These are phyloP conservation scores for Drosophila nebulosa DNA, from an alignment of 1,140 invertebrate species.

Conservation along the genomic window DNA sequence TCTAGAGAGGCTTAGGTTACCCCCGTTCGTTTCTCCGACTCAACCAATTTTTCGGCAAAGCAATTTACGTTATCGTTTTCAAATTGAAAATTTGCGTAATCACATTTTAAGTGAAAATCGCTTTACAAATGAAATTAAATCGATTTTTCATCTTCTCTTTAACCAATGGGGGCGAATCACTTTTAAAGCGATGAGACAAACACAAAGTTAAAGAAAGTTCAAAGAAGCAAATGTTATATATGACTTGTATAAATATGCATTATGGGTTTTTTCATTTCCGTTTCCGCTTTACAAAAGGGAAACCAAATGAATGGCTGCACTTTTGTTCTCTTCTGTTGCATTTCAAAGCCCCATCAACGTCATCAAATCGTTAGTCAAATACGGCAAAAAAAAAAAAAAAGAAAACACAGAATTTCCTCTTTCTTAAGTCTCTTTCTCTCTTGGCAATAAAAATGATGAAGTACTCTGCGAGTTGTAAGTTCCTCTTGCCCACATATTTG, in stretches of 20 bases:
- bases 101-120: slow-evolving; percentile 77
- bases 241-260: slow-evolving; percentile 49
- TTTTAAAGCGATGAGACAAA: slow-evolving; percentile 34
- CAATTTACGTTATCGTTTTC: slow-evolving; percentile 76
- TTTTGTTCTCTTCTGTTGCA: slow-evolving; percentile 36
- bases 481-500: slow-evolving; percentile 22
- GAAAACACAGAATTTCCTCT: slow-evolving; percentile 17
- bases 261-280: slow-evolving; percentile 69
- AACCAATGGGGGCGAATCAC: not conserved
- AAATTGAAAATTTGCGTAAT: slow-evolving; percentile 79
- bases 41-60: slow-evolving; percentile 19
- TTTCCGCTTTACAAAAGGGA: slow-evolving; percentile 23
- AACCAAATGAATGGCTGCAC: slow-evolving; percentile 26
- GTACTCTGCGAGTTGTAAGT: slow-evolving; percentile 50
- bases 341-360: slow-evolving; percentile 67
- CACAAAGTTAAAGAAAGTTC: not conserved
- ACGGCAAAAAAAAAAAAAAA: slow-evolving; percentile 30
- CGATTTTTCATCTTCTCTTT: slow-evolving; percentile 47
- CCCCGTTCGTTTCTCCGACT: not conserved
- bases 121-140: slow-evolving; percentile 74
- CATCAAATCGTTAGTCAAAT: slow-evolving; percentile 76
- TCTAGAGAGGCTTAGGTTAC: not conserved
- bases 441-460: slow-evolving; percentile 75
- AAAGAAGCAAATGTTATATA: slow-evolving; percentile 23
- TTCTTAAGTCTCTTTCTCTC: slow-evolving; percentile 32